Evolutionary conservation across 2,113 vertebrate species (phyloP), one percentile per base, ranked within the genome.

Genomic region (Ptilonorhynchus violaceus): DNA sequence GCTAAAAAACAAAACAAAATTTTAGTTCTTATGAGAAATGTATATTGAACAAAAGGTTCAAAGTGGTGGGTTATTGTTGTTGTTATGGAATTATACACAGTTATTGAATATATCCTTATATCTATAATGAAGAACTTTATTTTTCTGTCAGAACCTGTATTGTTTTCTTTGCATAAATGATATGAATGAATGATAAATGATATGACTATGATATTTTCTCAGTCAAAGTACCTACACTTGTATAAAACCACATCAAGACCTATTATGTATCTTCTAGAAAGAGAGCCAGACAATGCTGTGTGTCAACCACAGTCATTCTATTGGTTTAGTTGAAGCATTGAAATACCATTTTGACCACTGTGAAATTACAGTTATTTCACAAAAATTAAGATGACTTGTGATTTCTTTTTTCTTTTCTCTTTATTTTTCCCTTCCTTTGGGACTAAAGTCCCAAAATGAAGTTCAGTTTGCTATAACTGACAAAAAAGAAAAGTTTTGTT

Each of bases 381-480:
- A 22, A 85, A 52, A 74, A 41, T 66, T 47, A 75, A 47, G 13
- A 39, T 41, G 20, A 46, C 6, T 31, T 62, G 21, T 33, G 6
- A 14, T 23, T 13, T 76, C 35, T 44, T 19, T 20, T 27, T 2
- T 2, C 3, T 5, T 59, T 37, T 46, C 41, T 14, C 5, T 10
- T 47, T 33, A 8, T 3, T 16, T 23, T 41, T 7, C 10, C 2
- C 56, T 69, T 46, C 5, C 6, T 53, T 52, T 53, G 8, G 9
- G 4, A 16, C 3, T 64, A 14, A 75, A 67, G 11, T 35, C 1
- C 42, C 15, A 15, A 83, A 77, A 77, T 55, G 68, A 50, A 46
- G 9, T 24, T 59, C 39, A 31, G 9, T 55, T 25, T 64, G 1
- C 9, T 42, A 13, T 42, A 33, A 52, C 0, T 2, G 2, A 78